phyloP scores from a whole-genome alignment of 1,140 invertebrate genomes.

The Euglossa dilemma region DNA sequence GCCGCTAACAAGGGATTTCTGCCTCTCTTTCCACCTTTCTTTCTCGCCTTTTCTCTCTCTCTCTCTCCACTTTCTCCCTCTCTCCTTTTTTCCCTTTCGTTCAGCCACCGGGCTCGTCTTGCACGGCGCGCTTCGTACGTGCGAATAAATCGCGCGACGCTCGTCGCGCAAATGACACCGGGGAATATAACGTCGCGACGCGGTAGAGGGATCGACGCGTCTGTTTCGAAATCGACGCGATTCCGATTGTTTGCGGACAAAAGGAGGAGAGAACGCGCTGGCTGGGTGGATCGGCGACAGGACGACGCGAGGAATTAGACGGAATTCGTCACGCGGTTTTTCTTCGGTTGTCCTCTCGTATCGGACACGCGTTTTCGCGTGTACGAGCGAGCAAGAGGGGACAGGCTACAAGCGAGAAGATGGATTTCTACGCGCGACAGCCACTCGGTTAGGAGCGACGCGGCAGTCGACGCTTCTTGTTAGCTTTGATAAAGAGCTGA shows the following conservation, averaged over 20 bases:
- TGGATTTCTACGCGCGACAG: constrained; percentile 10
- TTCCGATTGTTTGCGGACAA: too few relatives aligned
- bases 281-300: too few relatives aligned
- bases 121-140: background rate
- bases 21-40: too few relatives aligned
- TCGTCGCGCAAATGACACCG: background rate
- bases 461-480: constrained; percentile 43
- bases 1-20: constrained; percentile 52
- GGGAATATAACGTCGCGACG: background rate
- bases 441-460: constrained; percentile 27
- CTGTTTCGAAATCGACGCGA: too few relatives aligned
- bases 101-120: background rate
- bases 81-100: background rate
- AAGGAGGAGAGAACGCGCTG: too few relatives aligned
- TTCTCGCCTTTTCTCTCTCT: background rate
- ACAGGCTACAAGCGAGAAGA: too few relatives aligned
- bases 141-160: constrained; percentile 5
- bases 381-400: too few relatives aligned
- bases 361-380: too few relatives aligned
- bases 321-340: too few relatives aligned
- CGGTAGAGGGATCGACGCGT: too few relatives aligned
- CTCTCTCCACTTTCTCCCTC: constrained; percentile 2
- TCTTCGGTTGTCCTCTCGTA: too few relatives aligned
- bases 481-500: constrained; percentile 52
- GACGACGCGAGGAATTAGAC: too few relatives aligned